Percentiles rank a stretch among this genome's conserved stretches.
Conservation (phyloP, 2,888 invertebrate species). For the Drosophila monieri region DNA sequence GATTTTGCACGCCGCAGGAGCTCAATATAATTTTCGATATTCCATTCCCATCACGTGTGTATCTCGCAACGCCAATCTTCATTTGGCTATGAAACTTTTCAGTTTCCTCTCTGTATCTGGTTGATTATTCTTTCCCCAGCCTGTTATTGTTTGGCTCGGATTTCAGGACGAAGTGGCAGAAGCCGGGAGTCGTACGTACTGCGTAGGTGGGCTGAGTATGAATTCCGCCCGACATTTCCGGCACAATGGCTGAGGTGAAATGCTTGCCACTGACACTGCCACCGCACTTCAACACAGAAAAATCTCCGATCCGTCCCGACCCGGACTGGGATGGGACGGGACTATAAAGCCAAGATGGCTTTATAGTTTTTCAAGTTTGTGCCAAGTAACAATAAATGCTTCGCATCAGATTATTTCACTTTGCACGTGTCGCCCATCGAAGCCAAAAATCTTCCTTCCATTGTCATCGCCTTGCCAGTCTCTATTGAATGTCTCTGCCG, state of each 20-base stretch:
- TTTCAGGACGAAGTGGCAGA: not conserved
- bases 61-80: slow-evolving; percentile 68
- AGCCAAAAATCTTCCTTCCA: slow-evolving; percentile 13
- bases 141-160: slow-evolving; percentile 33
- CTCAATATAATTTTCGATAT: slow-evolving; percentile 72
- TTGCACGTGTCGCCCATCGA: slow-evolving; percentile 47
- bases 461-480: slow-evolving; percentile 33
- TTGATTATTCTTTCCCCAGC: slow-evolving; percentile 32
- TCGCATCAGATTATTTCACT: slow-evolving; percentile 25
- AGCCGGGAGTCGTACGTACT: not conserved
- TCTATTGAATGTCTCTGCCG: slow-evolving; percentile 15
- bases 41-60: slow-evolving; percentile 80
- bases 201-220: slow-evolving; percentile 27
- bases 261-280: slow-evolving; percentile 65
- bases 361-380: slow-evolving; percentile 53
- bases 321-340: not conserved
- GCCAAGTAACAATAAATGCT: slow-evolving; percentile 45
- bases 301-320: slow-evolving; percentile 8
- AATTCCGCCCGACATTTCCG: slow-evolving; percentile 13
- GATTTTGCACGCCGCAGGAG: slow-evolving; percentile 68
- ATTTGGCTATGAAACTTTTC: slow-evolving; percentile 66
- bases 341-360: slow-evolving; percentile 32
- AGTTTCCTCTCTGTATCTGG: slow-evolving; percentile 35
- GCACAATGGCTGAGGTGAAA: slow-evolving; percentile 23
- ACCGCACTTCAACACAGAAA: slow-evolving; percentile 46